Evolutionary conservation across 2,113 vertebrate genomes (phyloP).

Genomic region (Poecilia latipinna): DNA sequence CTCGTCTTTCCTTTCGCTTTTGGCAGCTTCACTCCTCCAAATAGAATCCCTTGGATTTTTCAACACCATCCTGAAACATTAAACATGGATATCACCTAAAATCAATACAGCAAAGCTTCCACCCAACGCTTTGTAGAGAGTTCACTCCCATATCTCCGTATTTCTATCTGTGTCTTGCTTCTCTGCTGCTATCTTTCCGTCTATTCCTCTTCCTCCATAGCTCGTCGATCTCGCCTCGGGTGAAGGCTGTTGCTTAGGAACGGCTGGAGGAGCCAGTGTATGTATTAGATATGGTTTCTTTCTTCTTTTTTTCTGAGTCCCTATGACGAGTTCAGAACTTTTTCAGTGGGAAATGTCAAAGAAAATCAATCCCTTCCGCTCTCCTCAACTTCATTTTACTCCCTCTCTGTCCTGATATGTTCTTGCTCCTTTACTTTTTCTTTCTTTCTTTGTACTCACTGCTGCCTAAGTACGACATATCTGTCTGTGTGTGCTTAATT

Average conservation of each 20-base stretch:
- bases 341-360: constrained; percentile 65
- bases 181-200: constrained; percentile 40
- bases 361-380: constrained; percentile 62
- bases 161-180: constrained; percentile 14
- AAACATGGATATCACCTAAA: constrained; percentile 24
- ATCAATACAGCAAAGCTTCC: constrained; percentile 44
- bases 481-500: constrained; percentile 19
- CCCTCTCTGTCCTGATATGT: constrained; percentile 31
- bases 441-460: neutral
- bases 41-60: constrained; percentile 4
- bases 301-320: constrained; percentile 44
- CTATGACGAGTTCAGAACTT: constrained; percentile 61
- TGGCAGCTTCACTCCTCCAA: neutral
- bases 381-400: constrained; percentile 53
- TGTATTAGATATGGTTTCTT: constrained; percentile 71
- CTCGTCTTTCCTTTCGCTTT: neutral
- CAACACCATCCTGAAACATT: constrained; percentile 21
- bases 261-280: constrained; percentile 49
- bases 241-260: constrained; percentile 82
- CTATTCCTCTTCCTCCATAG: constrained; percentile 45
- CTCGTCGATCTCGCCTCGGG: constrained; percentile 57
- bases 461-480: constrained; percentile 53
- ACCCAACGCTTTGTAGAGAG: constrained; percentile 21
- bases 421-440: constrained; percentile 3
- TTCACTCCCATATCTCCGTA: constrained; percentile 5